Evolutionary conservation across 2,113 vertebrate species (phyloP), one percentile per base, ranked within the genome.

Genomic region (Crypturellus undulatus): DNA sequence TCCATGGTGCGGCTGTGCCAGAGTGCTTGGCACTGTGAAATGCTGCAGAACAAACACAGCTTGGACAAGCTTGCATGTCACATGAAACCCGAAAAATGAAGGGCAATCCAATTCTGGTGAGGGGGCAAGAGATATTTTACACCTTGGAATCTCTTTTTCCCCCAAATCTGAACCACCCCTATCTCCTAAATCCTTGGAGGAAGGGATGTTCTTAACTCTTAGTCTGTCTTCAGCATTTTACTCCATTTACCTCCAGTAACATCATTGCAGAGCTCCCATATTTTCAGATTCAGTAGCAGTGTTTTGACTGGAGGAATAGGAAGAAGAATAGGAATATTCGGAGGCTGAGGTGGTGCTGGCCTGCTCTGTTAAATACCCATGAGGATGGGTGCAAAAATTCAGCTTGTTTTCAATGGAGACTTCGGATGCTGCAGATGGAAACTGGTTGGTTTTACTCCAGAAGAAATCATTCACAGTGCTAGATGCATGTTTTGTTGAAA

Each of bases 1-100:
- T 13, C 51, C 36, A 1, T 0, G 2, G 6, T 32, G 21, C 0
- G 7, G 14, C 64, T 7, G 56, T 2, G 62, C 32, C 65, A 47
- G 22, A 71, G 56, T 5, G 12, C 30, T 38, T 16, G 2, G 4
- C 18, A 4, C 73, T 40, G 2, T 1, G 1, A 4, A 22, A 4
- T 0, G 14, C 22, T 10, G 4, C 62, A 71, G 68, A 76, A 54
- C 10, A 72, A 83, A 54, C 25, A 51, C 18, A 82, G 16, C 52
- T 79, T 83, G 43, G 58, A 42, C 73, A 71, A 63, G 32, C 26
- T 6, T 42, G 28, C 10, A 18, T 32, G 13, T 58, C 42, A 47
- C 3, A 2, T 26, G 4, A 26, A 77, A 28, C 51, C 25, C 1
- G 4, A 60, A 81, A 56, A 60, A 68, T 3, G 6, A 16, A 52